Conservation (phyloP, 2,113 vertebrate species). For the Semicossyphus pulcher region DNA sequence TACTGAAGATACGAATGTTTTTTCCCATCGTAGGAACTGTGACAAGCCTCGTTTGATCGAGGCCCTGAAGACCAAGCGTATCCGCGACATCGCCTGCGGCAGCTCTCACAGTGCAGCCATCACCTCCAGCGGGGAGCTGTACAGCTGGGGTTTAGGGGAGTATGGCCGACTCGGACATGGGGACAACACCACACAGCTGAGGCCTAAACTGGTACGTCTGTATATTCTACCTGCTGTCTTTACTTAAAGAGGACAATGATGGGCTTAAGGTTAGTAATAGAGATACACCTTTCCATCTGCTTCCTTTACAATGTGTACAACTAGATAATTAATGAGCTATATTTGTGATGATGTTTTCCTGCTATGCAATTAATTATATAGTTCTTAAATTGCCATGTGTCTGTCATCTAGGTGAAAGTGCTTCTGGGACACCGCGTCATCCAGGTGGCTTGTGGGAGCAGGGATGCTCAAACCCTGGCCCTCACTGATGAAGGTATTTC, state of each 20-base stretch:
- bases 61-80: conserved; percentile 95
- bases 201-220: conserved; percentile 93
- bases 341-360: neutral
- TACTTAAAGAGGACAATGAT: neutral
- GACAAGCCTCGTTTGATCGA: conserved; percentile 97
- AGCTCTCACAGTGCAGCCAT: conserved; percentile 98
- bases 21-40: conserved; percentile 89
- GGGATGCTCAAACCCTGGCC: conserved; percentile 96
- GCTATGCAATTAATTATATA: no score
- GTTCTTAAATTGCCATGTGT: conserved; percentile 23
- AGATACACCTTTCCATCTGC: no score
- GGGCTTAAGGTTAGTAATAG: neutral
- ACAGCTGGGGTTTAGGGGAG: conserved; percentile 97
- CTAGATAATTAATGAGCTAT: no score
- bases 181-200: conserved; percentile 97
- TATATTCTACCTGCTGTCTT: neutral
- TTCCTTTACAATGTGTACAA: neutral
- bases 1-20: neutral
- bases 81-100: conserved; percentile 97
- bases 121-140: conserved; percentile 96
- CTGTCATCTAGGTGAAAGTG: conserved; percentile 90
- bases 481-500: conserved; percentile 94
- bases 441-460: conserved; percentile 97
- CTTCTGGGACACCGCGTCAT: conserved; percentile 95
- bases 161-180: conserved; percentile 97